A percentile compares a stretch with the other conserved stretches of the same genome.
Evolutionary conservation across 2,888 invertebrate species (phyloP).

Genomic region (Ceramica pisi): DNA sequence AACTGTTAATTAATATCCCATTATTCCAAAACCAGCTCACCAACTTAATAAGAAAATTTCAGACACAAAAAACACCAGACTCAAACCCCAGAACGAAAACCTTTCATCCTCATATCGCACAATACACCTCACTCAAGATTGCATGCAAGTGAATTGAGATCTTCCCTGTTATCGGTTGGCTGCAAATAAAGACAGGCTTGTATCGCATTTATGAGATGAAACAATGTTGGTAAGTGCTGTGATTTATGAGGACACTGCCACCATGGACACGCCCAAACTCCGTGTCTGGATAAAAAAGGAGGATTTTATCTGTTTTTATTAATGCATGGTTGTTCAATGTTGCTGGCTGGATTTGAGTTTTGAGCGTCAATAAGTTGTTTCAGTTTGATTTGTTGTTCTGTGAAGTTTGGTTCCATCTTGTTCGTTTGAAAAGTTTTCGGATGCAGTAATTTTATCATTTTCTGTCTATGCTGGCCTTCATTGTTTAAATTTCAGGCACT

Average conservation of each 20-base stretch:
- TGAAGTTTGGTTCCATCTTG: constrained; percentile 1
- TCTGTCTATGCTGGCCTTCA: background rate
- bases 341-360: constrained; percentile 42
- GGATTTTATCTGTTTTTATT: constrained; percentile 51
- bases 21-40: background rate
- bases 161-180: constrained; percentile 66
- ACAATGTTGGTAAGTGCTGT: constrained; percentile 79
- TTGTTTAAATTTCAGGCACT: background rate
- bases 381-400: background rate
- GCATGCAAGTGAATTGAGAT: constrained; percentile 58
- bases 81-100: constrained; percentile 37
- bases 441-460: background rate
- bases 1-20: background rate
- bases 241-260: constrained; percentile 83
- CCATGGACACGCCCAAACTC: constrained; percentile 70
- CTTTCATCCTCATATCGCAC: constrained; percentile 59
- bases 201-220: constrained; percentile 81
- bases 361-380: constrained; percentile 5
- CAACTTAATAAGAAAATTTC: background rate
- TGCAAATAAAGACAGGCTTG: constrained; percentile 79
- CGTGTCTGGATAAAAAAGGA: constrained; percentile 54
- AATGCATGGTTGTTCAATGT: constrained; percentile 43
- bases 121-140: constrained; percentile 60
- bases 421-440: background rate
- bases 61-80: constrained; percentile 2